Base-by-base conservation (phyloP, 2,113 vertebrate species). In the Rousettus leschenaultii region DNA sequence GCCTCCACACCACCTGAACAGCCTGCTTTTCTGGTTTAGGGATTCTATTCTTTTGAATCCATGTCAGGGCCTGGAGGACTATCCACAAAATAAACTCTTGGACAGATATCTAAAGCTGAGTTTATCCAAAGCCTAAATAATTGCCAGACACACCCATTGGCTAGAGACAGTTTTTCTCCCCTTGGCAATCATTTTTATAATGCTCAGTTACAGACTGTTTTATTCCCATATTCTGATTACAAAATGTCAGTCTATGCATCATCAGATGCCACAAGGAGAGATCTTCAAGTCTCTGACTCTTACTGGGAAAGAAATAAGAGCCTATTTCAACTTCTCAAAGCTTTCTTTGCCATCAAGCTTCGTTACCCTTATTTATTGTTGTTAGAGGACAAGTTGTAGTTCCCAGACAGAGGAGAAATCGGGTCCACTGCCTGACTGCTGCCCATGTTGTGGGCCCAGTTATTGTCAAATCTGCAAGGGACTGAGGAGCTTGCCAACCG, bases 41-140 rank as follows among this genome's bases (percentile, higher is more conserved):
- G 48, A 84, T 51, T 51, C 75, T 85, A 1, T 85, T 24, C 24
- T 84, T 30, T 28, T 33, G 4, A 80, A 84, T 55, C 86, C 33
- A 5, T 65, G 74, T 91, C 35, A 77, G 57, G 43, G 6, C 55
- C 77, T 91, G 63, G 40, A 75, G 51, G 61, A 18, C 35, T 73
- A 24, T 59, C 48, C 70, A 79, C 40, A 87, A 57, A 93, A 95
- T 68, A 85, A 95, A 95, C 63, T 85, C 77, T 74, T 90, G 78
- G 91, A 94, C 61, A 63, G 33, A 86, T 85, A 92, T 92, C 61
- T 95, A 86, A 93, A 89, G 82, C 63, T 33, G 38, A 73, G 35
- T 74, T 97, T 87, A 91, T 89, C 89, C 93, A 75, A 94, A 96
- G 30, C 61, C 77, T 53, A 66, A 80, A 86, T 13, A 89, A 96